Conservation (phyloP, 2,113 vertebrate species). For the Ctenomys sociabilis region DNA sequence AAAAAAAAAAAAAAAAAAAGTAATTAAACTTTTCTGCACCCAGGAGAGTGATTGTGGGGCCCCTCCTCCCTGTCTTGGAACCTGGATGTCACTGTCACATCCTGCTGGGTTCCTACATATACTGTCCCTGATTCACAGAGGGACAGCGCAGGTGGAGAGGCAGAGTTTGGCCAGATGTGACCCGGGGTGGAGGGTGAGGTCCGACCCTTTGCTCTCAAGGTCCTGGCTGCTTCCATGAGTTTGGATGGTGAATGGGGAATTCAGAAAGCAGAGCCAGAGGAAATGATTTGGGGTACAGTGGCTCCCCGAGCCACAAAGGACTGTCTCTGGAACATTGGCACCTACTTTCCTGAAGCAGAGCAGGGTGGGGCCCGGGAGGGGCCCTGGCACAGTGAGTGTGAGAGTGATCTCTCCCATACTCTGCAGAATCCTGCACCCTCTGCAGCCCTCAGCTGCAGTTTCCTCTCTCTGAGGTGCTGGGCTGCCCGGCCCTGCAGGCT, state of each 20-base stretch:
- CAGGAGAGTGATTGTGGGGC: background rate
- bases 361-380: background rate
- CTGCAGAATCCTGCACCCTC: background rate
- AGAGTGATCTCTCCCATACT: background rate
- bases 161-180: background rate
- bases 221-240: background rate
- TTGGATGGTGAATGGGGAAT: background rate
- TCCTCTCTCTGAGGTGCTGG: background rate
- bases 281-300: background rate
- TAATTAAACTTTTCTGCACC: background rate
- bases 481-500: background rate
- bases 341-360: background rate
- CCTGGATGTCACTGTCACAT: background rate
- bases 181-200: background rate
- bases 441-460: background rate
- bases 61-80: background rate
- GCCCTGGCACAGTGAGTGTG: background rate
- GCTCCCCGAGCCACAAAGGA: background rate
- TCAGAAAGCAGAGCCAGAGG: background rate
- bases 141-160: background rate
- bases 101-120: background rate
- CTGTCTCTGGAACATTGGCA: background rate
- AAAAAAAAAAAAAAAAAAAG: no score
- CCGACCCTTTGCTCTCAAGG: background rate
- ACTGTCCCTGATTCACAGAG: background rate